A percentile compares a stretch with the other conserved stretches of the same genome.
phyloP scores from a whole-genome alignment of 2,888 invertebrate species.

The Lochmaea capreae region DNA sequence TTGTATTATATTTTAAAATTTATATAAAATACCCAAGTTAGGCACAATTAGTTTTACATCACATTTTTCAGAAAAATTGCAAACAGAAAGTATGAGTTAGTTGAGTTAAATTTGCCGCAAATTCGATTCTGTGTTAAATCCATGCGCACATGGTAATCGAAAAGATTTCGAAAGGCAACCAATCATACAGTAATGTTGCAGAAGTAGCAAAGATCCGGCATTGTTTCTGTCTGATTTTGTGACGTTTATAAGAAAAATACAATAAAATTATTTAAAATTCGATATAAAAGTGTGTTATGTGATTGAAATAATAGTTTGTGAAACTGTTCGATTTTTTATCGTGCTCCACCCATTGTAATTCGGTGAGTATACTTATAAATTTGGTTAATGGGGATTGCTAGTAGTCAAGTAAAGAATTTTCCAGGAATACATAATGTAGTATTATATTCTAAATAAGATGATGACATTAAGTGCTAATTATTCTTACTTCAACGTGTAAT shows the following conservation, averaged over 20 bases:
- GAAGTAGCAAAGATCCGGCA: conserved; percentile 29
- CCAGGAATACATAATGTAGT: background rate
- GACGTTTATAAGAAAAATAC: conserved; percentile 22
- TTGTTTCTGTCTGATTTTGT: conserved; percentile 9
- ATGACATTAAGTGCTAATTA: background rate
- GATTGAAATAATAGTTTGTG: conserved; percentile 21
- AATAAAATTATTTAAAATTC: conserved; percentile 5
- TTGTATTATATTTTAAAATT: no score
- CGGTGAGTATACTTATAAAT: conserved; percentile 21
- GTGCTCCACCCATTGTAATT: conserved; percentile 29
- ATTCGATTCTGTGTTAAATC: background rate
- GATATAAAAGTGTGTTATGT: conserved; percentile 28
- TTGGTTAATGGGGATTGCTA: conserved; percentile 23
- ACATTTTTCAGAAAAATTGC: no score
- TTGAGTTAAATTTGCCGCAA: conserved; percentile 11
- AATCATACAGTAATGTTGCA: conserved; percentile 27
- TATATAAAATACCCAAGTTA: no score
- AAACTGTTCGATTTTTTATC: conserved; percentile 18
- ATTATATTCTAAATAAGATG: conserved; percentile 9
- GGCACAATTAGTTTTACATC: no score
- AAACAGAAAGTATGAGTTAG: no score
- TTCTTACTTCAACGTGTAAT: background rate
- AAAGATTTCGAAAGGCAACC: conserved; percentile 20
- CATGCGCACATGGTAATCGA: conserved; percentile 7
- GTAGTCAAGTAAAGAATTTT: conserved; percentile 14